These are phyloP conservation scores for Drosophila austrosaltans DNA, from an alignment of 2,888 invertebrate genomes.

Conservation along the genomic window DNA sequence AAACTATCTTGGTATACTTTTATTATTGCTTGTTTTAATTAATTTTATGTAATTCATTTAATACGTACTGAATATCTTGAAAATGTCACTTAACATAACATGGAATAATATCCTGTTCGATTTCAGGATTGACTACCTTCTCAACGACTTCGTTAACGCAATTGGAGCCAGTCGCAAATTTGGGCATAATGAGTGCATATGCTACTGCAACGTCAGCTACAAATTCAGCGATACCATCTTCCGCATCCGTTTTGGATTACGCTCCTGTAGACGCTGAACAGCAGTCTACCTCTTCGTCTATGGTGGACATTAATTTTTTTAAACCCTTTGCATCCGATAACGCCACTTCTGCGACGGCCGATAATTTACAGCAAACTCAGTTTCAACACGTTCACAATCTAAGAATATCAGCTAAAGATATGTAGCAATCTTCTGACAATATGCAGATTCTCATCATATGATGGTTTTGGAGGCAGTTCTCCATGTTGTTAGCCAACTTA, in stretches of 20 bases:
- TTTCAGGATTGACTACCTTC: conserved; percentile 40
- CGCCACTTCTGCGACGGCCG: conserved; percentile 20
- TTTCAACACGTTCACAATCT: conserved; percentile 39
- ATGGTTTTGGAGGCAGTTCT: conserved; percentile 33
- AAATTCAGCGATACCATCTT: background rate
- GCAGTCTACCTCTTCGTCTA: conserved; percentile 18
- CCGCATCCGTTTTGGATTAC: conserved; percentile 9
- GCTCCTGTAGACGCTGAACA: conserved; percentile 6
- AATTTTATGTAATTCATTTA: background rate
- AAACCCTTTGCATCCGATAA: conserved; percentile 39
- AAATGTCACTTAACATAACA: background rate
- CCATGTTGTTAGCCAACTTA: conserved; percentile 50
- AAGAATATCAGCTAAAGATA: conserved; percentile 46
- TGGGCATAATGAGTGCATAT: conserved; percentile 36
- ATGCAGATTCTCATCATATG: conserved; percentile 32
- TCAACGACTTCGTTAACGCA: conserved; percentile 45
- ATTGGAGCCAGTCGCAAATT: conserved; percentile 36
- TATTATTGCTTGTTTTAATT: too few relatives aligned
- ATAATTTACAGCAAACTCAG: conserved; percentile 21
- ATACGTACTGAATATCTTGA: background rate
- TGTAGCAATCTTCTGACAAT: conserved; percentile 55
- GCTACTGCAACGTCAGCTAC: conserved; percentile 33
- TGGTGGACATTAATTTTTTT: conserved; percentile 35
- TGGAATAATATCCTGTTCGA: background rate
- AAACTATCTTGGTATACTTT: too few relatives aligned